These are phyloP conservation scores for Urocolius indicus DNA, from an alignment of 2,113 vertebrate species.

Conservation along the genomic window DNA sequence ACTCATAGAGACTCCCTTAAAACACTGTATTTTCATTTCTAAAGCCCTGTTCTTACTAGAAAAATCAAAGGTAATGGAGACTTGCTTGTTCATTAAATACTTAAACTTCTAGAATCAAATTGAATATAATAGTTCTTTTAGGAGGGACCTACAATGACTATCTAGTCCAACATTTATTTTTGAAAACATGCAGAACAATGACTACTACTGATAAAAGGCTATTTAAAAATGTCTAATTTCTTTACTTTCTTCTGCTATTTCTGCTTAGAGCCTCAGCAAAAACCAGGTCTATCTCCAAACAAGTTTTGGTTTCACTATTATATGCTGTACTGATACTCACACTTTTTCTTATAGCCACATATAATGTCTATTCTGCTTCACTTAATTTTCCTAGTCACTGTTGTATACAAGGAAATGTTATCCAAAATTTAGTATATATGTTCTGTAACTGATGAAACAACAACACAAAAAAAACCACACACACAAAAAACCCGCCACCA, in stretches of 20 bases:
- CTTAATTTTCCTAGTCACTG: neutral
- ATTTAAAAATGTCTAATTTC: neutral
- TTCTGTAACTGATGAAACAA: neutral
- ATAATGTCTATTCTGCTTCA: neutral
- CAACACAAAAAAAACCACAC: neutral
- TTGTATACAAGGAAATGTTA: neutral
- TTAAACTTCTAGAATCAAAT: neutral
- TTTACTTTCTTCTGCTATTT: neutral
- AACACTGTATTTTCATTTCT: neutral
- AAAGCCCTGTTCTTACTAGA: neutral
- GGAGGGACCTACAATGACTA: neutral
- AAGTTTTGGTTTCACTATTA: neutral
- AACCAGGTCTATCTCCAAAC: neutral
- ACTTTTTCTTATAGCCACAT: neutral
- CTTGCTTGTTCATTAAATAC: neutral
- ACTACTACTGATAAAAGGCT: neutral
- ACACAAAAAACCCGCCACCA: too few species aligned
- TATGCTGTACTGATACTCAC: neutral
- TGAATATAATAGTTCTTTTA: neutral
- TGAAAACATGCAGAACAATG: neutral
- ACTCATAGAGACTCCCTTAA: neutral
- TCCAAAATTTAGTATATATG: neutral
- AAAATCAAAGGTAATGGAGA: neutral
- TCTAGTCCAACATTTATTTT: neutral
- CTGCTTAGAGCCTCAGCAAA: neutral